Evolutionary conservation across 2,113 vertebrate species (phyloP).

Genomic region (Ia io): DNA sequence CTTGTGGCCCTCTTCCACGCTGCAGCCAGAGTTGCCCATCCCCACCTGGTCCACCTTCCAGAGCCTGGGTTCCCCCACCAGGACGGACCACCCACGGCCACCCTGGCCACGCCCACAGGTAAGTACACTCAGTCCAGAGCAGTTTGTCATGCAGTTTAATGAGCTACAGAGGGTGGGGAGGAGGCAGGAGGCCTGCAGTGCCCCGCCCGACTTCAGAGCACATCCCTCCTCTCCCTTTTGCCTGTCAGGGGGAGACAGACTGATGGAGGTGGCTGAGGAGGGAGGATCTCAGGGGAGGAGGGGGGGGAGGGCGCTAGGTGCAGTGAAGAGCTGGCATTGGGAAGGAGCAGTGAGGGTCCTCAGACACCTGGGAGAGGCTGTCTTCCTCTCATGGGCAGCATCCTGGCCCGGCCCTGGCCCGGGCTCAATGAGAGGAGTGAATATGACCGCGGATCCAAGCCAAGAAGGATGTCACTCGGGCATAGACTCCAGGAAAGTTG

Average conservation of each 20-base stretch:
- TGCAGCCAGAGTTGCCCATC: neutral
- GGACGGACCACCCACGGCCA: neutral
- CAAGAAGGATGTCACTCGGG: neutral
- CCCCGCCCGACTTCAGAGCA: too few species aligned
- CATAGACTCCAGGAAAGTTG: neutral
- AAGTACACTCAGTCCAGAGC: neutral
- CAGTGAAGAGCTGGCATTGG: neutral
- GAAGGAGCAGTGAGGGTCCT: neutral
- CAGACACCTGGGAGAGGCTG: neutral
- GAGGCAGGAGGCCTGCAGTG: neutral
- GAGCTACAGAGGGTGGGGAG: neutral
- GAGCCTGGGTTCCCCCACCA: neutral
- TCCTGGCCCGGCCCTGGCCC: neutral
- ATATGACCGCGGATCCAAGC: rapidly evolving
- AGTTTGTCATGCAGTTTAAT: neutral
- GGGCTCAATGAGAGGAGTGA: rapidly evolving
- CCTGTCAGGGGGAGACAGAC: neutral
- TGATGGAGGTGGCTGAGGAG: neutral
- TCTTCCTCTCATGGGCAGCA: neutral
- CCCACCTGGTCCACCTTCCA: neutral
- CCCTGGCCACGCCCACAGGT: neutral
- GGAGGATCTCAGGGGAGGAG: neutral
- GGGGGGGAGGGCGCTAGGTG: rapidly evolving
- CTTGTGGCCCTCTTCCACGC: too few species aligned
- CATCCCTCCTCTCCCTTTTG: too few species aligned